Evolutionary conservation across 1,140 invertebrate species (phyloP).

Genomic region (Dysdera silvatica): DNA sequence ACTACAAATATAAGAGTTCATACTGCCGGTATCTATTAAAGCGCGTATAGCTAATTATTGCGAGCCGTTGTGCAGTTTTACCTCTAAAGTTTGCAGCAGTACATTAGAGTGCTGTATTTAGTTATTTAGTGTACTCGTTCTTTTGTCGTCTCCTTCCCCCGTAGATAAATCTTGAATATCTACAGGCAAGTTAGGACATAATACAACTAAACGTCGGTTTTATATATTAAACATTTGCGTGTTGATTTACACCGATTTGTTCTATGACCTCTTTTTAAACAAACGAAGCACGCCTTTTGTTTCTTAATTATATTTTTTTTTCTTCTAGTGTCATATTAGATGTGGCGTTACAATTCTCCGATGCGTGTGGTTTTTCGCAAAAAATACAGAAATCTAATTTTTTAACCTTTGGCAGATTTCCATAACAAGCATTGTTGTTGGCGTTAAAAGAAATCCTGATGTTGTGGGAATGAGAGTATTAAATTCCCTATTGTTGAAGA

Average conservation of each 20-base stretch:
- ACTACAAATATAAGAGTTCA: not conserved
- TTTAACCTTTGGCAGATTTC: not conserved
- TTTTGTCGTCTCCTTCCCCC: not conserved
- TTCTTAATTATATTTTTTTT: constrained; percentile 14
- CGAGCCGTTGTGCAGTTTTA: not conserved
- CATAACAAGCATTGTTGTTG: not conserved
- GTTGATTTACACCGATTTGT: constrained; percentile 1
- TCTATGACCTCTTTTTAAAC: not conserved
- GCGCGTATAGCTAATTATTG: constrained; percentile 3
- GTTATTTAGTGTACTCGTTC: constrained; percentile 8
- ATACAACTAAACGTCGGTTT: not conserved
- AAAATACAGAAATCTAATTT: constrained; percentile 3
- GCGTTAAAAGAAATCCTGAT: constrained; percentile 2
- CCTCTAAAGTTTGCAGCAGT: constrained; percentile 9
- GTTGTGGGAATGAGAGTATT: not conserved
- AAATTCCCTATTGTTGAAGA: not conserved
- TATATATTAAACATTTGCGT: constrained; percentile 1
- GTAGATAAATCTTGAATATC: not conserved
- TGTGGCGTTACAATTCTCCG: constrained; percentile 1
- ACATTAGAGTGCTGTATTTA: constrained; percentile 6
- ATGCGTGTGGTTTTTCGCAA: constrained; percentile 1
- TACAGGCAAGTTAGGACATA: constrained; percentile 1
- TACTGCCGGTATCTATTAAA: not conserved
- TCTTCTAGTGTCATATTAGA: not conserved
- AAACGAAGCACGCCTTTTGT: constrained; percentile 8